Evolutionary conservation across 1,140 invertebrate genomes (phyloP).

Genomic region (Elysia chlorotica): DNA sequence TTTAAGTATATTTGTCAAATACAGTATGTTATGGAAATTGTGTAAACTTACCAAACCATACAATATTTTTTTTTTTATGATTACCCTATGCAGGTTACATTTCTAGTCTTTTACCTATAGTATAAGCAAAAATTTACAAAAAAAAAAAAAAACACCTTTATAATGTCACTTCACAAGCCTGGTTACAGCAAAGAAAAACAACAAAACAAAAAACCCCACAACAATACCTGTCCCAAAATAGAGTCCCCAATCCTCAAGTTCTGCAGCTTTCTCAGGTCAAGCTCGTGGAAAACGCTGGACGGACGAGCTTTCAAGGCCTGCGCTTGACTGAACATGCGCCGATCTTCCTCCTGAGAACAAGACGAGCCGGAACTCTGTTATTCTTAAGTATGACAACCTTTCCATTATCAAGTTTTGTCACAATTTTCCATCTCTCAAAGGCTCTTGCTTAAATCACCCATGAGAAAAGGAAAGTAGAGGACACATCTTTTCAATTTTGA

Average conservation of each 20-base stretch:
- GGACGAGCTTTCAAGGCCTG: constrained; percentile 53
- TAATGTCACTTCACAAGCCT: background rate
- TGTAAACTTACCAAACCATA: background rate
- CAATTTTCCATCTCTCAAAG: no score
- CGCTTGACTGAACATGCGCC: constrained; percentile 26
- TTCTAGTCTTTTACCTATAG: no score
- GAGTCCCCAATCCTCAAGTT: constrained; percentile 55
- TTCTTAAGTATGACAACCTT: no score
- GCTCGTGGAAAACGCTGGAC: constrained; percentile 63
- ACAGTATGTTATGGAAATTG: no score
- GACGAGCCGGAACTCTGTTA: no score
- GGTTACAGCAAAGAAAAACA: background rate
- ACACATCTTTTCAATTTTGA: no score
- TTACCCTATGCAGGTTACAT: no score
- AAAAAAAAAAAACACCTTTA: background rate
- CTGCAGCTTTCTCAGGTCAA: constrained; percentile 55
- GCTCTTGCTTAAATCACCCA: no score
- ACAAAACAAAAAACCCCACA: background rate
- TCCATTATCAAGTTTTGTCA: no score
- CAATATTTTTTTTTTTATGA: background rate
- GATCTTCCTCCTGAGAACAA: constrained; percentile 1
- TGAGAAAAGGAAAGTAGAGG: no score
- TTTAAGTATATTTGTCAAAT: no score
- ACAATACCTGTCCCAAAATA: constrained; percentile 64
- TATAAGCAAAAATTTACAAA: background rate